Base-by-base conservation (phyloP, 2,888 invertebrate species). In the Chaitophorus viminalis region DNA sequence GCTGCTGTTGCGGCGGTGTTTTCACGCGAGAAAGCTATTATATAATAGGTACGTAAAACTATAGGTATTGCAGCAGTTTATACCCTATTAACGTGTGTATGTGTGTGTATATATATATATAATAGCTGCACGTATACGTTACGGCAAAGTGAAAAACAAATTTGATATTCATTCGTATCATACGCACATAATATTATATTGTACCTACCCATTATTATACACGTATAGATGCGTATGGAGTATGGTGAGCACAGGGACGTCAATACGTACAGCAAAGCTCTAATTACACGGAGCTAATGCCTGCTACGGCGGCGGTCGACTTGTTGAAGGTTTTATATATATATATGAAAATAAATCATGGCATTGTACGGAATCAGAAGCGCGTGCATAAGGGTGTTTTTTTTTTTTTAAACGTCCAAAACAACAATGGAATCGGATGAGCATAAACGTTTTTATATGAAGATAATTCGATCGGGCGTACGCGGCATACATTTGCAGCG, bases 361-460 rank as follows among this genome's bases (percentile, higher is more conserved):
- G n/a, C 36, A 54, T 85, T 85, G 52, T 85, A 46, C 39, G 68
- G 52, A 25, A 21, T 36, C 72, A 54, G 52, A 70, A 72, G 36
- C 21, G 87, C 68, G 60, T 81, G 74, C 60, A 65, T 54, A 9
- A 87, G 79, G 87, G 87, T 81, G 79, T 72, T 60, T 70, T 85
- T 84, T 85, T 70, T 85, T 76, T 77, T 33, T 6, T 11, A 21
- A 87, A 87, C 81, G 79, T 87, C 87, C 79, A 39, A 31, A 79
- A 65, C 79, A 74, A 87, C 87, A 87, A 87, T 87, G 79, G 87
- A 87, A 72, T 87, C 79, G 87, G 87, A 87, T 87, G 87, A 87
- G 87, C 87, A 87, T 87, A 87, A 87, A 87, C 79, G 87, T 72
- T 81, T 76, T 74, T 87, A 87, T 74, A 87, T 74, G 79, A 87